phyloP scores from a whole-genome alignment of 2,113 vertebrate genomes.

The Galeopterus variegatus region DNA sequence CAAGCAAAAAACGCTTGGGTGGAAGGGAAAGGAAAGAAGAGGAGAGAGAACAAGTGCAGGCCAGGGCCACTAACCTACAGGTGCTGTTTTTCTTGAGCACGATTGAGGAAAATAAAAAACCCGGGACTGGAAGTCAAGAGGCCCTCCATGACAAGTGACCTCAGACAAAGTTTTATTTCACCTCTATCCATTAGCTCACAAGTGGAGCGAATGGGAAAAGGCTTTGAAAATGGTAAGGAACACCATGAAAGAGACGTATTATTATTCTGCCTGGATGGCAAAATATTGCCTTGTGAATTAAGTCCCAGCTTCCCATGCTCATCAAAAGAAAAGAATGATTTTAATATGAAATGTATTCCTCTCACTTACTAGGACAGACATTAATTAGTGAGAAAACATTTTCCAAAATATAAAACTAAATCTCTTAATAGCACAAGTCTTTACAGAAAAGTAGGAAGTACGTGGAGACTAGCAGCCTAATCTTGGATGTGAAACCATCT shows the following conservation, averaged over 20 bases:
- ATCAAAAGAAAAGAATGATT: neutral
- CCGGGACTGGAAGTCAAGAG: neutral
- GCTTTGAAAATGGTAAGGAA: neutral
- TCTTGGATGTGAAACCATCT: constrained; percentile 57
- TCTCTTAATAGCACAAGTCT: constrained; percentile 56
- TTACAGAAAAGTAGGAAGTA: neutral
- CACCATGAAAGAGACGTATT: neutral
- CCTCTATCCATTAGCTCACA: neutral
- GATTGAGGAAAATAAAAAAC: neutral
- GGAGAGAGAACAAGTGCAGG: neutral
- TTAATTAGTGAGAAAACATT: constrained; percentile 46
- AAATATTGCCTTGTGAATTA: neutral
- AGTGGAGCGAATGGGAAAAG: neutral
- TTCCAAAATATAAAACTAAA: constrained; percentile 56
- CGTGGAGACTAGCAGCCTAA: neutral
- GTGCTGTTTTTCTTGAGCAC: neutral
- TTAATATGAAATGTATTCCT: constrained; percentile 32
- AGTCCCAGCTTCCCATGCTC: neutral
- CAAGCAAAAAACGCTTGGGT: neutral
- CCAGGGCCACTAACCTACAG: neutral
- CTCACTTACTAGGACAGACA: constrained; percentile 52
- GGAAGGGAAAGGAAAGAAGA: neutral
- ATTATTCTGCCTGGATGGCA: constrained; percentile 35
- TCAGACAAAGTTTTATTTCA: neutral
- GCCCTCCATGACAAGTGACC: neutral